Base-by-base conservation (phyloP, 2,888 invertebrate species). In the Chironomus tentans region DNA sequence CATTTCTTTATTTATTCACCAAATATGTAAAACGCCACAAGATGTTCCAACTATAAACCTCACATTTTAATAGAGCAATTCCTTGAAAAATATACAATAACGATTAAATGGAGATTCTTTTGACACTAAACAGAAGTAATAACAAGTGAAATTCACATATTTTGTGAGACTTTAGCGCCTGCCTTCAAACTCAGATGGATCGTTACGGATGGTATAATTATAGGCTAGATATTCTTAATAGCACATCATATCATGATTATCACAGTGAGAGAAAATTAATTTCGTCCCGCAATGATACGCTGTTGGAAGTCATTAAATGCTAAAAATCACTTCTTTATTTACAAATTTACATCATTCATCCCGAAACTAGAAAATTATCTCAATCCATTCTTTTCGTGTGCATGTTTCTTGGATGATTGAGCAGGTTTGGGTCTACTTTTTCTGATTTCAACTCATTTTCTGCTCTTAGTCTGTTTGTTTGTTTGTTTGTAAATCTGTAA, bases 281-380 rank as follows among this genome's bases (percentile, higher is more conserved):
- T 62, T 74, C 62, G 28, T 74, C 74, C 68, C 74, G 74, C 47
- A 62, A 48, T 65, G 68, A 68, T 74, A 28, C 74, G 48, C 74
- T 48, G 74, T 15, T 74, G 65, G 74, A 74, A 47, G 48, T 65
- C 74, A 28, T 74, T 74, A 28, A 65, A 65, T 21, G 65, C 24
- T 65, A 24, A 65, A 65, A 56, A 56, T 56, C 7, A 38, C 38
- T 38, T 38, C 38, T 56, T 56, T 56, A 56, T 56, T 56, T 65
- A 21, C 65, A 65, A 65, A 21, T 24, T 65, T 22, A 13, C 56
- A 56, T 56, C 56, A 56, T 56, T 56, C 56, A 56, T 56, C 18
- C 38, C 38, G 38, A 38, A 38, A 38, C 10, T 38, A 38, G 38
- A 38, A 38, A 10, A 38, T 38, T 38, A 38, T 38, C 38, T 38